A percentile compares a stretch with the other conserved stretches of the same genome.
These are phyloP conservation scores for Scaptomyza graminum DNA, from an alignment of 1,140 invertebrate genomes.

Conservation along the genomic window DNA sequence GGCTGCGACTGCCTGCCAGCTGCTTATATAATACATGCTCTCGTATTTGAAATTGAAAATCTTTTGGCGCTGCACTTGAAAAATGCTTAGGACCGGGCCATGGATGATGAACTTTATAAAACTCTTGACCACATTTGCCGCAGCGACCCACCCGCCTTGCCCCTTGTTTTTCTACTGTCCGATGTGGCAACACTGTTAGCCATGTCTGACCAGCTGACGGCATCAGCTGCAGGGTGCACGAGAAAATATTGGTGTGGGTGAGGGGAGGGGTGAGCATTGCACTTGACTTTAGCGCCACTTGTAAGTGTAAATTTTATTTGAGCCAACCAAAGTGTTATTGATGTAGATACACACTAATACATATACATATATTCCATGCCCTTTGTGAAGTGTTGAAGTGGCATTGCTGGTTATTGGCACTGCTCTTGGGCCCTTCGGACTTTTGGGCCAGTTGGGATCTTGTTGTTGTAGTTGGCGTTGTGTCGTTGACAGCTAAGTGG, in stretches of 20 bases:
- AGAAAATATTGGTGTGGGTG: neutral
- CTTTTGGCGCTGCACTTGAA: constrained; percentile 77
- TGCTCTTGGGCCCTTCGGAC: constrained; percentile 29
- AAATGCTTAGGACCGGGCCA: constrained; percentile 70
- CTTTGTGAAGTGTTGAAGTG: constrained; percentile 65
- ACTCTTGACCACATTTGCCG: constrained; percentile 79
- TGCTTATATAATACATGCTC: constrained; percentile 68
- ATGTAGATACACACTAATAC: constrained; percentile 22
- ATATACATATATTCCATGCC: constrained; percentile 30
- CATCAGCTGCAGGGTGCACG: constrained; percentile 2
- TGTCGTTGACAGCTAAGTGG: constrained; percentile 78
- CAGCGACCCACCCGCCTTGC: constrained; percentile 20
- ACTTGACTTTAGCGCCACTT: constrained; percentile 80
- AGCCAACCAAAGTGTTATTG: constrained; percentile 60
- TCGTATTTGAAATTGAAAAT: constrained; percentile 78
- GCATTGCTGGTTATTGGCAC: constrained; percentile 55
- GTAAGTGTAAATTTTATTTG: constrained; percentile 81
- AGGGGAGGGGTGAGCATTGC: constrained; percentile 36
- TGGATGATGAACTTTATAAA: constrained; percentile 78
- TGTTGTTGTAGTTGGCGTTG: constrained; percentile 54
- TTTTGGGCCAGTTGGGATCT: constrained; percentile 20
- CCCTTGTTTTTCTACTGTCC: no score
- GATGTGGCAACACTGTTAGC: constrained; percentile 49
- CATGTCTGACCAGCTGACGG: constrained; percentile 75
- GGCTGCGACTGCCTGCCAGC: constrained; percentile 24